Conservation (phyloP, 2,113 vertebrate species). For the Larimichthys polyactis region DNA sequence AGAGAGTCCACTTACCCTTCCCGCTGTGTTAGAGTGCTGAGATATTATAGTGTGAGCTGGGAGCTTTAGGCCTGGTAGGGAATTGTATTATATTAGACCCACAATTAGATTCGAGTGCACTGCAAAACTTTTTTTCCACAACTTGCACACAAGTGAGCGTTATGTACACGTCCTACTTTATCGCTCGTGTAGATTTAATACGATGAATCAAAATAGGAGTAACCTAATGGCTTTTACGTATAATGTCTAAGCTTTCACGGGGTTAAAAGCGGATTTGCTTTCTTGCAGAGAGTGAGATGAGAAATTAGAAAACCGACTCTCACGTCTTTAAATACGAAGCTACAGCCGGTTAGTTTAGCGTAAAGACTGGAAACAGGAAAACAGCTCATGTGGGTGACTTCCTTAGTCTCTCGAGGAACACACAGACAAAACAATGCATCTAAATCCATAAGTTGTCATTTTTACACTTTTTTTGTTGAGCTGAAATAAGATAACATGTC, state of each 20-base stretch:
- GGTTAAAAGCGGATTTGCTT: not conserved
- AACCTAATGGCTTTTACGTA: too few species aligned
- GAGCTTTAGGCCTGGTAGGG: conserved; percentile 29
- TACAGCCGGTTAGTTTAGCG: not conserved
- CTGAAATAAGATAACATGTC: not conserved
- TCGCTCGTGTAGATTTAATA: not conserved
- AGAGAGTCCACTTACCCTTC: conserved; percentile 41
- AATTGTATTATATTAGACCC: conserved; percentile 44
- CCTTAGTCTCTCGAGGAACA: not conserved
- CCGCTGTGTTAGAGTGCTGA: conserved; percentile 35
- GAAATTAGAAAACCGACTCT: not conserved
- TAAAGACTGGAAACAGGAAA: not conserved
- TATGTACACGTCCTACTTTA: not conserved
- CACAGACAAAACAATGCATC: too few species aligned
- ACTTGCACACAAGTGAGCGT: not conserved
- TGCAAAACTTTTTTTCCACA: conserved; percentile 17
- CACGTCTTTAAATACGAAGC: not conserved
- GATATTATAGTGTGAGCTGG: conserved; percentile 34
- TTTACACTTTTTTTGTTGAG: not conserved
- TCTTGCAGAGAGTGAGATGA: not conserved
- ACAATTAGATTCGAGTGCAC: conserved; percentile 55
- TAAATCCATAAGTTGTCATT: not conserved
- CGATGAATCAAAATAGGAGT: too few species aligned
- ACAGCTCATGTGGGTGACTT: not conserved
- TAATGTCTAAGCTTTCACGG: not conserved